Percentiles rank a stretch among this genome's conserved stretches.
Conservation (phyloP, 2,888 invertebrate genomes). For the Timema cristinae region DNA sequence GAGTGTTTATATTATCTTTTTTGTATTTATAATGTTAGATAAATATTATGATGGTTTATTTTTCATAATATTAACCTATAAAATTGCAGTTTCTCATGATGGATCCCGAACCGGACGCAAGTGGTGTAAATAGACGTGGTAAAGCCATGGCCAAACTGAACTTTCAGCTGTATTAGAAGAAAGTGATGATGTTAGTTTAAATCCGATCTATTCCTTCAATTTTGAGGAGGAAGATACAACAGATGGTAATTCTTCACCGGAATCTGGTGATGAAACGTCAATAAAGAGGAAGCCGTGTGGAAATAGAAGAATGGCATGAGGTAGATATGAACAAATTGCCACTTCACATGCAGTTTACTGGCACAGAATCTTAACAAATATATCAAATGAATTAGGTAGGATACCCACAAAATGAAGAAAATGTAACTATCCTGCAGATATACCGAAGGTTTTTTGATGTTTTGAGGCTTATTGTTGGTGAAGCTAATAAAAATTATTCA, state of each 20-base stretch:
- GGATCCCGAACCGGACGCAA: background rate
- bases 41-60: background rate
- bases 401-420: too few species aligned
- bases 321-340: too few species aligned
- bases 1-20: background rate
- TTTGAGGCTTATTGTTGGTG: background rate
- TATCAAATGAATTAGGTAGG: too few species aligned
- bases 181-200: slow-evolving; percentile 1
- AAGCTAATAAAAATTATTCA: background rate
- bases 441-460: too few species aligned
- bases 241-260: background rate
- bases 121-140: background rate
- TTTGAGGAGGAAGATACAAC: background rate
- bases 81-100: background rate
- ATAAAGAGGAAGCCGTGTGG: background rate
- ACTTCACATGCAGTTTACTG: too few species aligned
- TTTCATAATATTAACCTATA: background rate
- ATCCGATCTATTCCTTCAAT: background rate
- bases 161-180: slow-evolving; percentile 4
- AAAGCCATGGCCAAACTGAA: slow-evolving; percentile 4
- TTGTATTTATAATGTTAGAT: background rate
- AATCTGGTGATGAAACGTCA: background rate
- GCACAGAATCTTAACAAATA: too few species aligned
- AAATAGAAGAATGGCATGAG: too few species aligned
- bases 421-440: too few species aligned